These are phyloP conservation scores for Nothoprocta pentlandii DNA, from an alignment of 2,113 vertebrate genomes.

Conservation along the genomic window DNA sequence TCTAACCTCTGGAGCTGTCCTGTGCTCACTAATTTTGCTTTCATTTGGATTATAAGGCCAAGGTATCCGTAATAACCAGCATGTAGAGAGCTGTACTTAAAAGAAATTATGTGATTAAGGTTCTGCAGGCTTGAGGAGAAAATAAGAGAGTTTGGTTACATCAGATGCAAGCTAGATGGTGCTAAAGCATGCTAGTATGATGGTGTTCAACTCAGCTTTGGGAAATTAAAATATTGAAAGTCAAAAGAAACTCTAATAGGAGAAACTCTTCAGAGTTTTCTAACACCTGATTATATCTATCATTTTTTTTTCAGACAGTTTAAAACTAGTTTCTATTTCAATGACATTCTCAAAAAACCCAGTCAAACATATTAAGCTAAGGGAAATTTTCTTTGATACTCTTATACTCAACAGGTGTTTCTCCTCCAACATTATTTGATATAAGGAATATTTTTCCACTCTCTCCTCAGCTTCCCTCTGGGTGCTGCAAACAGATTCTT, in stretches of 20 bases:
- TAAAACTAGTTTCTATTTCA: background rate
- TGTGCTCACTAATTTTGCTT: background rate
- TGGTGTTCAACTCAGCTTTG: background rate
- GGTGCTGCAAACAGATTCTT: background rate
- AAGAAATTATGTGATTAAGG: background rate
- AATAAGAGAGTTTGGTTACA: background rate
- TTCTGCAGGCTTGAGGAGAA: background rate
- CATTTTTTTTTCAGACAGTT: background rate
- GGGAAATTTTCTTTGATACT: background rate
- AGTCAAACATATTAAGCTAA: background rate
- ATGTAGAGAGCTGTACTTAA: background rate
- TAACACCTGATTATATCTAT: background rate
- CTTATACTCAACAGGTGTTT: background rate
- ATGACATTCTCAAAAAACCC: background rate
- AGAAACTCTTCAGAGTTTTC: background rate
- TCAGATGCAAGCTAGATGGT: slow-evolving; percentile 62
- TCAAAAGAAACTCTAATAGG: background rate
- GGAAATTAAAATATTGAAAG: background rate
- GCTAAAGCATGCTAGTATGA: background rate
- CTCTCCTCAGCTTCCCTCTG: background rate
- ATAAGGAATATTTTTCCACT: background rate
- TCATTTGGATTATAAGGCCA: background rate
- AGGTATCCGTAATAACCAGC: background rate
- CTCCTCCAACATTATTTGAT: background rate
- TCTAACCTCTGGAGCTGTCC: background rate